A percentile compares a stretch with the other conserved stretches of the same genome.
phyloP scores from a whole-genome alignment of 35 echinoderm and acorn worm genomes.

The Anneissia japonica region DNA sequence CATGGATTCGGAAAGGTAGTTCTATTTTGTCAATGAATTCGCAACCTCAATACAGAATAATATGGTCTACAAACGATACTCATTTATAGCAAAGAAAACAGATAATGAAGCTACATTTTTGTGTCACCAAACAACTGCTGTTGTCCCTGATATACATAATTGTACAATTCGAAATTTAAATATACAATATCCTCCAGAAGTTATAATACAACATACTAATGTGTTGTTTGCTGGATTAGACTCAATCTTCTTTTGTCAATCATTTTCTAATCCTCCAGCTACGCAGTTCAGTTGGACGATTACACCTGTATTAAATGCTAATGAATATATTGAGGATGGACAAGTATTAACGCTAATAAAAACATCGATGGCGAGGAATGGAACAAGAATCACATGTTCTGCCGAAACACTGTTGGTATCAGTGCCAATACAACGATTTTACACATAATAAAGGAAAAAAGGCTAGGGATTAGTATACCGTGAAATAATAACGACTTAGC shows the following conservation, averaged over 20 bases:
- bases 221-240: neutral
- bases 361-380: neutral
- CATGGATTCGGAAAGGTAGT: too few relatives aligned
- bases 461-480: neutral
- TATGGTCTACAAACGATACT: too few relatives aligned
- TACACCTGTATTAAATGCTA: neutral
- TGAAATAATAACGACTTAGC: neutral
- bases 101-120: too few relatives aligned
- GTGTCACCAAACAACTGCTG: neutral
- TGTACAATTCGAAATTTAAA: neutral
- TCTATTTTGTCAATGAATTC: too few relatives aligned
- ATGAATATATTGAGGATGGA: neutral
- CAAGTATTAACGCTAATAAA: neutral
- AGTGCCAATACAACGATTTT: neutral
- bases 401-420: neutral
- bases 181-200: neutral
- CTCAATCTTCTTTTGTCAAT: neutral
- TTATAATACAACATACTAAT: neutral
- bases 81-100: too few relatives aligned
- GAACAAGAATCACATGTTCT: neutral
- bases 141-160: neutral
- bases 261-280: neutral
- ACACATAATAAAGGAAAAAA: neutral
- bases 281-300: neutral
- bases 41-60: too few relatives aligned